Conservation (phyloP, 2,888 invertebrate species). For the Melanchra persicariae region DNA sequence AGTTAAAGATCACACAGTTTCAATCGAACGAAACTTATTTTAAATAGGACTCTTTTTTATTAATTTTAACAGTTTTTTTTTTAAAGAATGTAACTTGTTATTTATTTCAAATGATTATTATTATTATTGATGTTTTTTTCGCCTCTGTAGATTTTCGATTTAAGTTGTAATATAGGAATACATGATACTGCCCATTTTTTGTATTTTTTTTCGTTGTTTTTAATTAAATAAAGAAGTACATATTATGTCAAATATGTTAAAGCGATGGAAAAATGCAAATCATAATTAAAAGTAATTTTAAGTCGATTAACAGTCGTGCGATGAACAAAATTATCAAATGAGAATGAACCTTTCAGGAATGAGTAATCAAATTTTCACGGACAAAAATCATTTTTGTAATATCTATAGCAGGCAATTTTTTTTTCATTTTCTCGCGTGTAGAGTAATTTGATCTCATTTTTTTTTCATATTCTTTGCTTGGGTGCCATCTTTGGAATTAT, state of each 20-base stretch:
- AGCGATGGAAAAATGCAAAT: constrained; percentile 66
- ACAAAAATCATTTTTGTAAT: constrained; percentile 75
- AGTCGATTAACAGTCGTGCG: constrained; percentile 76
- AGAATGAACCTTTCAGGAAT: constrained; percentile 64
- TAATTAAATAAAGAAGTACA: constrained; percentile 68
- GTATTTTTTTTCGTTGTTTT: constrained; percentile 76
- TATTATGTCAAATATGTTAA: constrained; percentile 61
- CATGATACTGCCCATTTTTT: constrained; percentile 88
- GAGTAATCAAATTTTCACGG: constrained; percentile 71
- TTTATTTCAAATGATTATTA: constrained; percentile 91
- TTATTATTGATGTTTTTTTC: constrained; percentile 88
- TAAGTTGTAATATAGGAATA: constrained; percentile 89
- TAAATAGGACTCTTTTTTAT: constrained; percentile 84
- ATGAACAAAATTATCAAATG: constrained; percentile 83
- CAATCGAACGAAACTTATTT: constrained; percentile 81
- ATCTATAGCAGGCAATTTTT: constrained; percentile 87
- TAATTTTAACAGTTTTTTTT: constrained; percentile 90
- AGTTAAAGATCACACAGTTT: constrained; percentile 86
- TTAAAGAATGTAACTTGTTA: constrained; percentile 89
- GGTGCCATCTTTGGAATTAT: constrained; percentile 83
- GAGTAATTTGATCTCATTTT: constrained; percentile 86
- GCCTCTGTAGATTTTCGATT: constrained; percentile 84
- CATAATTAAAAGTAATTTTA: constrained; percentile 69
- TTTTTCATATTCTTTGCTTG: constrained; percentile 82
- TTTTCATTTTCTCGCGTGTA: constrained; percentile 65